Percentiles rank a stretch among this genome's conserved stretches.
Evolutionary conservation across 2,113 vertebrate genomes (phyloP).

Genomic region (Athene cunicularia): DNA sequence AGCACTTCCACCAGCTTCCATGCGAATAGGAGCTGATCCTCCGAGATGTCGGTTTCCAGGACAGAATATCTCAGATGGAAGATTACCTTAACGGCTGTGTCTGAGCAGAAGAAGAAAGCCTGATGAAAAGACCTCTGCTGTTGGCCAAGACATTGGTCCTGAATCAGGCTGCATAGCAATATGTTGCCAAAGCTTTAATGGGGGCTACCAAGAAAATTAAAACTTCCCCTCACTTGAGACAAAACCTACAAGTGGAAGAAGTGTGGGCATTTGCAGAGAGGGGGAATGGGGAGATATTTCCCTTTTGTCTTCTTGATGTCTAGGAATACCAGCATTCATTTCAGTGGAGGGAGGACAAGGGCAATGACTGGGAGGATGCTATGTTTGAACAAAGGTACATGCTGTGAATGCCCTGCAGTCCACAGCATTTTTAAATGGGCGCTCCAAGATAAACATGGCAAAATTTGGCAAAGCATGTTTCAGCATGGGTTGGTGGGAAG

Average conservation of each 20-base stretch:
- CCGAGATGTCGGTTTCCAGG: neutral
- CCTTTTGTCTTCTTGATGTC: neutral
- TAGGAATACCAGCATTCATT: neutral
- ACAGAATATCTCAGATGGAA: neutral
- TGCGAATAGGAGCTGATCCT: neutral
- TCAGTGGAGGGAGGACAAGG: neutral
- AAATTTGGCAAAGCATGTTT: neutral
- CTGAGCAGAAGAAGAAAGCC: neutral
- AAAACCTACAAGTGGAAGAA: neutral
- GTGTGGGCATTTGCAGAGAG: neutral
- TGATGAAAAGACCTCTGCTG: neutral
- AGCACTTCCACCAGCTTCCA: neutral
- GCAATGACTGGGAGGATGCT: neutral
- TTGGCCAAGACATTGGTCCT: neutral
- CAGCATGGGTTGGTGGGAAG: too few relatives aligned
- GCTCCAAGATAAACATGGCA: neutral
- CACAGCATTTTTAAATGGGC: neutral
- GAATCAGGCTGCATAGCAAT: neutral
- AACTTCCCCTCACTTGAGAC: neutral
- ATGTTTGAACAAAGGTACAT: fast-evolving
- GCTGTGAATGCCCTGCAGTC: neutral
- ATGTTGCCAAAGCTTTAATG: neutral
- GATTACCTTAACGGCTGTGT: neutral
- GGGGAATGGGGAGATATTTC: neutral
- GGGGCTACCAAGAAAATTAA: neutral